Conservation (phyloP, 2,113 vertebrate genomes). For the Ceratotherium simum region DNA sequence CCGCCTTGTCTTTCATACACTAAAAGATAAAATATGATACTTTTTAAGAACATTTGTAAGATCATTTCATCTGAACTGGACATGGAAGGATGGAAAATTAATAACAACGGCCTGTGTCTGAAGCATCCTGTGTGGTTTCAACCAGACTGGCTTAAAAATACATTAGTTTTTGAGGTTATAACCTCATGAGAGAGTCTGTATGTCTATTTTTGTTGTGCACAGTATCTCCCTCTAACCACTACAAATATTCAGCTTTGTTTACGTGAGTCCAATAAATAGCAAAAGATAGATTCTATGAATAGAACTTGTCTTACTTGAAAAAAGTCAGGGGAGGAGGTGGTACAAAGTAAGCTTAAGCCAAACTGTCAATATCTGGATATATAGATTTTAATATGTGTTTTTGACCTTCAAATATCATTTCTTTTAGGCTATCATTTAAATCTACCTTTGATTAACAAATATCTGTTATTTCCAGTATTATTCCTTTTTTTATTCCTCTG, state of each 20-base stretch:
- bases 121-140: conserved; percentile 45
- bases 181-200: neutral
- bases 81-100: neutral
- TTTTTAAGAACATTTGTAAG: conserved; percentile 10
- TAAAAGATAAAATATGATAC: neutral
- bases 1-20: neutral
- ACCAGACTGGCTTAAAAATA: neutral
- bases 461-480: neutral
- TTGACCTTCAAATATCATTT: neutral
- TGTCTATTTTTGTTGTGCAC: conserved; percentile 29
- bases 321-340: neutral
- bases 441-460: neutral
- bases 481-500: neutral
- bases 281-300: neutral
- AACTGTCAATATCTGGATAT: neutral
- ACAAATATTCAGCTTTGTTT: neutral
- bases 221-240: neutral
- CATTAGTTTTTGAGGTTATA: neutral
- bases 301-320: neutral
- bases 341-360: neutral
- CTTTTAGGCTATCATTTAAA: neutral
- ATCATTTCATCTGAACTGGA: neutral
- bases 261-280: neutral
- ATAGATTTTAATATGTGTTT: neutral
- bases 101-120: neutral